Evolutionary conservation across 2,888 invertebrate genomes (phyloP).

Genomic region (Exephanes ischioxanthus): DNA sequence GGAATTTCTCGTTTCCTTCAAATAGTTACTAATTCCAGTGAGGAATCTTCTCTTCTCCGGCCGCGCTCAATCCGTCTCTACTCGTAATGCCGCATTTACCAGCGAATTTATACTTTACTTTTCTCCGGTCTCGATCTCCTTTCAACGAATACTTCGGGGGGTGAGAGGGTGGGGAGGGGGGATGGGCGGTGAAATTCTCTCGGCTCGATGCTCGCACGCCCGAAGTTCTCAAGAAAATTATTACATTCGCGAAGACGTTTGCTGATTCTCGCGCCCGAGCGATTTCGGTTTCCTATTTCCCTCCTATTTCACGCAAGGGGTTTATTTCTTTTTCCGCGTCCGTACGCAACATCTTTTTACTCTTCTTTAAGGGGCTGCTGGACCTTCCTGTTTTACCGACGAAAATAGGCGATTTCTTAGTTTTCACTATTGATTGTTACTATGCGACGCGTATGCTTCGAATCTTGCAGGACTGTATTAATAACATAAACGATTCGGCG

Average conservation of each 20-base stretch:
- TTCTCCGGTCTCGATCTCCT: constrained; percentile 1
- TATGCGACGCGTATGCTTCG: no score
- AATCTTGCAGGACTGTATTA: no score
- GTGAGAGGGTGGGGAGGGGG: neutral
- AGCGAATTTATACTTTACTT: constrained; percentile 48
- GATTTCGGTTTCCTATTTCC: constrained; percentile 18
- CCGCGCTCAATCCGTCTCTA: constrained; percentile 14
- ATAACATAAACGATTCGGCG: no score
- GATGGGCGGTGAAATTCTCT: constrained; percentile 6
- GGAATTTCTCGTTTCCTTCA: constrained; percentile 16
- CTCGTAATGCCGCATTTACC: constrained; percentile 21
- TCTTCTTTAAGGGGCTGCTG: no score
- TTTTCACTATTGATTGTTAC: no score
- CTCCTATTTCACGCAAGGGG: neutral
- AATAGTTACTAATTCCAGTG: constrained; percentile 28
- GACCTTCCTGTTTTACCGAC: no score
- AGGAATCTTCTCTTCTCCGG: constrained; percentile 22
- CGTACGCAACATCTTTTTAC: neutral
- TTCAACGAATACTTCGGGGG: constrained; percentile 23
- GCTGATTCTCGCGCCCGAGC: neutral
- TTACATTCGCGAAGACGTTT: constrained; percentile 31
- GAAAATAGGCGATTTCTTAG: no score
- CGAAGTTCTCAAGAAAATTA: constrained; percentile 33
- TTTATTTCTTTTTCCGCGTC: constrained; percentile 8
- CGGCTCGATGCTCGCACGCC: constrained; percentile 16